Evolutionary conservation across 2,113 vertebrate genomes (phyloP), one percentile per base, ranked within the genome.

Genomic region (Poeciliopsis occidentalis): DNA sequence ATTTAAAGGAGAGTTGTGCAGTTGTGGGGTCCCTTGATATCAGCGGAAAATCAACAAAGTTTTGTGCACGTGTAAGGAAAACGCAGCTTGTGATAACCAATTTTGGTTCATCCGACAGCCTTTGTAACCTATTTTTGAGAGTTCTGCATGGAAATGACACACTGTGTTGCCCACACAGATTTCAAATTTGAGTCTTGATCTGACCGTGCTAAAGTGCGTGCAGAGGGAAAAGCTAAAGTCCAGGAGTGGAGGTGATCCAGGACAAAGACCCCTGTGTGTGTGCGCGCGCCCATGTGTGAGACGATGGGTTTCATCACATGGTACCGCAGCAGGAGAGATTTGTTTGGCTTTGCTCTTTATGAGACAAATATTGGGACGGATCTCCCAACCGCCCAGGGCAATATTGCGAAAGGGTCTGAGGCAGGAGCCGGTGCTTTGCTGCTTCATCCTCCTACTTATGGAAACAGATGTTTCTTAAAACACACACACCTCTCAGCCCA

Each of bases 281-380:
- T 41, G 39, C 4, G 39, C 15, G 17, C 13, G 39, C 4, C 17
- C 6, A 17, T 7, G 13, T 61, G 78, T 64, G 85, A 69, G 32
- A 67, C 19, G 51, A 60, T 31, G 15, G 75, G 76, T 81, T 87
- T 81, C 81, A 73, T 85, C 65, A 70, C 83, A 73, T 86, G 74
- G 85, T 8, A 63, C 88, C 75, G 84, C 87, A 66, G 72, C 73
- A 78, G 66, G 71, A 34, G 30, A 80, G 87, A 89, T 90, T 88
- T 91, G 85, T 92, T 87, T 79, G 85, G 82, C 84, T 90, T 88
- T 76, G 67, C 60, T 86, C 78, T 87, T 90, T 87, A 85, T 84
- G 89, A 91, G 85, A 81, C 81, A 89, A 90, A 92, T 87, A 85
- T 90, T 85, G 80, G 76, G 80, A 79, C 79, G 78, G 79, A 83